phyloP scores from a whole-genome alignment of 2,113 vertebrate species.

The Aegypius monachus region DNA sequence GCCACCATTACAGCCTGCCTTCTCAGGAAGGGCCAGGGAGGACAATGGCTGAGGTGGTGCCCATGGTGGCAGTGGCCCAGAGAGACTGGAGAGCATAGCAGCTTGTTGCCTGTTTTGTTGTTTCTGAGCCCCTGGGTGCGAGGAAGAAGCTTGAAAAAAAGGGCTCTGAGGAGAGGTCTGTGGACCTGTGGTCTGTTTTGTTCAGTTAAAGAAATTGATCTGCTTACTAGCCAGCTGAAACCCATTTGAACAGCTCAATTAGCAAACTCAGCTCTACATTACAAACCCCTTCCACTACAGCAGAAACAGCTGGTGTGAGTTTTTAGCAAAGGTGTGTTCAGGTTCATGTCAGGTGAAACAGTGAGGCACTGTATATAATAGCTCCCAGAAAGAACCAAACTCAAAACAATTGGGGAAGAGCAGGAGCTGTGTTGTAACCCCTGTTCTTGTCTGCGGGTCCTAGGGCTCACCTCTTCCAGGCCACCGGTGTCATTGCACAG shows the following conservation, averaged over 20 bases:
- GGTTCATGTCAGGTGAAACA: background rate
- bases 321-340: background rate
- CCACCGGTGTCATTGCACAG: accelerated
- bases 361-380: background rate
- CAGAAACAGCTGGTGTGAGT: background rate
- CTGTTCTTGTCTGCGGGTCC: background rate
- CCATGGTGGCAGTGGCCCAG: no score
- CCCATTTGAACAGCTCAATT: background rate
- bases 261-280: background rate
- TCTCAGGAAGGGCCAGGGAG: background rate
- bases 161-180: background rate
- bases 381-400: background rate
- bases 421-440: accelerated
- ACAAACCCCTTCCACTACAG: background rate
- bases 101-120: background rate
- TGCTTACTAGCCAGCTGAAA: background rate
- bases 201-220: no score
- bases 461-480: background rate
- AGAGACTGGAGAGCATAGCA: background rate
- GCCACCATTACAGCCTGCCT: no score
- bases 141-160: background rate
- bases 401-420: background rate
- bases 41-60: background rate
- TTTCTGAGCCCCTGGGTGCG: background rate
- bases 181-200: background rate